Evolutionary conservation across 2,113 vertebrate species (phyloP).

Genomic region (Odontophorus gujanensis): DNA sequence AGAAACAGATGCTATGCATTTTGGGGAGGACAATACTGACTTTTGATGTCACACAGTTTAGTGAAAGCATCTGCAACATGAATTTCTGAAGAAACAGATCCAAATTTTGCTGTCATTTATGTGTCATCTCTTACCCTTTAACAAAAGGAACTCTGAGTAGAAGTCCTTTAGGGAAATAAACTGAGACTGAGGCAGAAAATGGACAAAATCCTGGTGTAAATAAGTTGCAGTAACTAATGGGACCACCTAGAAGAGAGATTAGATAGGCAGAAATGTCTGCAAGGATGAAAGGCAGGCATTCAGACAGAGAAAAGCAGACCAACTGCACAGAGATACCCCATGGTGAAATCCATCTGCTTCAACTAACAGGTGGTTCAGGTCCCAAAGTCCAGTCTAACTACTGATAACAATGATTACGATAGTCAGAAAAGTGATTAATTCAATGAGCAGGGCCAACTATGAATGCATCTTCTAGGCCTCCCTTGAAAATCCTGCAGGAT

Average conservation of each 20-base stretch:
- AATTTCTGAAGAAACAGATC: neutral
- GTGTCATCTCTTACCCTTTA: neutral
- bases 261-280: rapidly evolving
- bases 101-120: neutral
- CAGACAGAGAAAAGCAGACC: neutral
- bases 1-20: rapidly evolving
- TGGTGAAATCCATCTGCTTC: neutral
- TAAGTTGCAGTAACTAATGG: rapidly evolving
- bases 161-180: neutral
- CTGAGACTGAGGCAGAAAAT: neutral
- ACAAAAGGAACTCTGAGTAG: neutral
- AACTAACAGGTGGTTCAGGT: rapidly evolving
- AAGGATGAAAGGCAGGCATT: neutral
- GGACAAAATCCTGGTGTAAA: neutral
- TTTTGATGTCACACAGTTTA: neutral
- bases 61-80: neutral
- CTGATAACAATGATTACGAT: rapidly evolving
- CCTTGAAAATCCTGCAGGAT: neutral
- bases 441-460: neutral
- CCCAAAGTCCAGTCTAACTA: neutral
- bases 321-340: rapidly evolving
- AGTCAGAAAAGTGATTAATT: neutral
- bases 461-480: neutral
- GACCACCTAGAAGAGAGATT: neutral
- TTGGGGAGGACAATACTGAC: neutral